Base-by-base conservation (phyloP, 1,140 invertebrate genomes). In the Lerema accius region DNA sequence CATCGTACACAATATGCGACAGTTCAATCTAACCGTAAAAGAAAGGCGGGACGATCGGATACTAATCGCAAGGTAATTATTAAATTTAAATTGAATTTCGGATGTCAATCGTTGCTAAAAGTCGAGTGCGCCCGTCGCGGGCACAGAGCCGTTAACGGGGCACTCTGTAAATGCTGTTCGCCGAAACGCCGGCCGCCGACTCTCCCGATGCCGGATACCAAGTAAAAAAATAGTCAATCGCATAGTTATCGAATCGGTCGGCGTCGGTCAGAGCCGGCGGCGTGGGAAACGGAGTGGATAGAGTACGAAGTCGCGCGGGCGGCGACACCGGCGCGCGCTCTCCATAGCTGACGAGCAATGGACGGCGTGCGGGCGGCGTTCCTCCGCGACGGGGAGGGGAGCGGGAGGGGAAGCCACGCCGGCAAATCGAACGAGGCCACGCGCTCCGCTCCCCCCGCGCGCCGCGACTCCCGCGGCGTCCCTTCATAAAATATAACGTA, bases 361-460 rank as follows among this genome's bases (percentile, higher is more conserved):
- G 76, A 85, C 49, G 53, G 43, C 78, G 77, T 68, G 72, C 73
- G 49, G 59, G 56, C 70, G 59, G 82, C 68, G 78, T 67, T 70
- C 64, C 66, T 63, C 53, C 63, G 61, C 63, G 71, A 60, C 69
- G 60, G 58, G 67, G 48, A 58, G 65, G 58, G 51, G 39, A 15
- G 67, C 51, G 73, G 72, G 48, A 69, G 59, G 72, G 71, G 71
- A 63, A 73, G 66, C 72, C 73, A 78, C 68, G 81, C 76, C 70
- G 72, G 76, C 81, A 84, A 86, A 84, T 83, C 84, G 82, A 87
- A 87, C 81, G 82, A 85, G 81, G 81, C 84, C 82, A 87, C 78
- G 84, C 77, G 76, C 61, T 51, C 56, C 63, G 71, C 67, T 59
- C 48, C 56, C 59, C 61, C 72, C 53, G 64, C 46, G 60, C 53